phyloP scores from a whole-genome alignment of 23 tunicate genomes.

The Clavelina lepadiformis region DNA sequence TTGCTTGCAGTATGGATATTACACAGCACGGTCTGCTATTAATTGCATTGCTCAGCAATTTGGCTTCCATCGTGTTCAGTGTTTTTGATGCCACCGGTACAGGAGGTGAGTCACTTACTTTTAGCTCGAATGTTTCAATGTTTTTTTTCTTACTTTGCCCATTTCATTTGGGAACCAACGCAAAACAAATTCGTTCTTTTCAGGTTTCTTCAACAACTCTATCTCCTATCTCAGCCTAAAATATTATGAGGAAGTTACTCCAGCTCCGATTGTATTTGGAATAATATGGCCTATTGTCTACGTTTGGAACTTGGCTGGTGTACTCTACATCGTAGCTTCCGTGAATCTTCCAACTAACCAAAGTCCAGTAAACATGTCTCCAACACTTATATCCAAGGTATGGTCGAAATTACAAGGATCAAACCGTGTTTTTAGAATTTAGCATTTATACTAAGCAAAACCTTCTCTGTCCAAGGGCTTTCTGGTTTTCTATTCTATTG shows the following conservation, averaged over 20 bases:
- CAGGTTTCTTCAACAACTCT: conserved; percentile 17
- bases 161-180: not conserved
- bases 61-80: conserved; percentile 17
- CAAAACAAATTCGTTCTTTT: not conserved
- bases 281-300: conserved; percentile 15
- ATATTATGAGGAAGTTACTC: conserved; percentile 13
- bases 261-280: conserved; percentile 11
- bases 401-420: not conserved
- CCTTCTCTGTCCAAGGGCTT: conserved; percentile 6
- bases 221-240: conserved; percentile 10
- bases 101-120: not conserved
- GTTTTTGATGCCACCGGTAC: conserved; percentile 13
- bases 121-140: not conserved
- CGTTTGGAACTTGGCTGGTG: not conserved
- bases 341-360: conserved; percentile 9
- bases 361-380: conserved; percentile 16
- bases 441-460: not conserved
- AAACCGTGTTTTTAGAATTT: not conserved
- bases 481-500: conserved; percentile 1
- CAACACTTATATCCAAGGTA: conserved; percentile 22
- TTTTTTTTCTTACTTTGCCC: not conserved
- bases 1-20: too few relatives aligned
- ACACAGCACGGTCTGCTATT: conserved; percentile 15
- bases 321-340: conserved; percentile 11
- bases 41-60: conserved; percentile 3